Base-by-base conservation (phyloP, 1,140 invertebrate genomes). In the Tribolium castaneum region DNA sequence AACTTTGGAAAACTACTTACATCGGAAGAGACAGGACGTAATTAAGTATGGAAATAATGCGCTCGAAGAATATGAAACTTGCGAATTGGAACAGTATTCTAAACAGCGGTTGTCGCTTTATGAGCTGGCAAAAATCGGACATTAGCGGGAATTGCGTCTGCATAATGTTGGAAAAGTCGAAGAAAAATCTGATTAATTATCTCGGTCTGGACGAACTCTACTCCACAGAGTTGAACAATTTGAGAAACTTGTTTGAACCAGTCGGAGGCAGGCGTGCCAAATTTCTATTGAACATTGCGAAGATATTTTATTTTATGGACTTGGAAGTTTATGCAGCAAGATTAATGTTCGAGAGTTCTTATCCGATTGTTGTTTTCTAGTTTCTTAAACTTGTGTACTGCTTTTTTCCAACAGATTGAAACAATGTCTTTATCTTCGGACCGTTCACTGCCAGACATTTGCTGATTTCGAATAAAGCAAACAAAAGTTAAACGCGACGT, bases 1-100 rank as follows among this genome's bases (percentile, higher is more conserved):
- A 66, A 66, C 59, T 66, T 66, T 13, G 59, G 59, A 66, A 59
- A 66, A 66, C 59, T 66, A 66, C 59, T 66, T 66, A 66, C 59
- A 66, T 35, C 30, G 59, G 30, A 66, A n/a, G 59, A 66, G 59
- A 66, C 59, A 35, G 25, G 30, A 35, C 30, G 59, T 66, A 66
- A 66, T 66, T 66, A 66, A 66, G 22, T 66, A 66, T 66, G 59
- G 59, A 39, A 66, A 66, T 66, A 66, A 66, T 66, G 59, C 59
- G n/a, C n/a, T 35, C 6, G 30, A 66, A 66, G 59, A 66, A 66
- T 66, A 66, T 35, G 59, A 66, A 35, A 66, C n/a, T 66, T 6
- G 10, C 25, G 59, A 66, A 66, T 35, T 12, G 30, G 30, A 66
- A 66, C 3, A 6, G 14, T 66, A 66, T 66, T 66, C 59, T 66